Evolutionary conservation across 1,140 invertebrate species (phyloP).

Genomic region (Drosophila micromelanica): DNA sequence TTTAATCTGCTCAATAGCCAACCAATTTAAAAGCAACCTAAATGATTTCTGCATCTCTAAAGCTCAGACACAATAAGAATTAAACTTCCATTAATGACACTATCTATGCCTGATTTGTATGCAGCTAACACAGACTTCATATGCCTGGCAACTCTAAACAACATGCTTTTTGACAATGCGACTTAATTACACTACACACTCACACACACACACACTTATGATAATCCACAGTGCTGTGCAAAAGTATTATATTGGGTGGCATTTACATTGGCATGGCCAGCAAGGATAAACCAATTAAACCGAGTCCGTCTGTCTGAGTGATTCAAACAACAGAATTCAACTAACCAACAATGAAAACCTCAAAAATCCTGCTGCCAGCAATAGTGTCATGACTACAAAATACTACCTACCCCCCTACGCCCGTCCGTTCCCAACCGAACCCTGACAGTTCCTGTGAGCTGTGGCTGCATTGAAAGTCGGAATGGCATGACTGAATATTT

Average conservation of each 20-base stretch:
- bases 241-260: conserved; percentile 25
- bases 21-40: background rate
- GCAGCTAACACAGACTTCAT: conserved; percentile 8
- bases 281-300: conserved; percentile 78
- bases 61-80: conserved; percentile 21
- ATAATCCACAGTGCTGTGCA: conserved; percentile 43
- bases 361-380: conserved; percentile 61
- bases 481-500: conserved; percentile 67
- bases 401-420: conserved; percentile 12
- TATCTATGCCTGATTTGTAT: conserved; percentile 45
- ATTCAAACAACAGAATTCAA: conserved; percentile 78
- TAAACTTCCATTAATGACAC: conserved; percentile 35
- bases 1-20: background rate
- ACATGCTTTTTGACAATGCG: conserved; percentile 50
- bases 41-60: background rate
- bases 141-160: conserved; percentile 5
- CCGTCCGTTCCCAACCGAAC: background rate
- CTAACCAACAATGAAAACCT: conserved; percentile 80
- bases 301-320: conserved; percentile 67
- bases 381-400: conserved; percentile 70
- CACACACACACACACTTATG: conserved; percentile 29
- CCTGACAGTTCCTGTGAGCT: conserved; percentile 11
- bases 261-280: conserved; percentile 34
- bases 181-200: conserved; percentile 66
- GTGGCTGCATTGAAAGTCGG: conserved; percentile 7